A percentile compares a stretch with the other conserved stretches of the same genome.
Conservation (phyloP, 2,113 vertebrate species). For the Gavia stellata region DNA sequence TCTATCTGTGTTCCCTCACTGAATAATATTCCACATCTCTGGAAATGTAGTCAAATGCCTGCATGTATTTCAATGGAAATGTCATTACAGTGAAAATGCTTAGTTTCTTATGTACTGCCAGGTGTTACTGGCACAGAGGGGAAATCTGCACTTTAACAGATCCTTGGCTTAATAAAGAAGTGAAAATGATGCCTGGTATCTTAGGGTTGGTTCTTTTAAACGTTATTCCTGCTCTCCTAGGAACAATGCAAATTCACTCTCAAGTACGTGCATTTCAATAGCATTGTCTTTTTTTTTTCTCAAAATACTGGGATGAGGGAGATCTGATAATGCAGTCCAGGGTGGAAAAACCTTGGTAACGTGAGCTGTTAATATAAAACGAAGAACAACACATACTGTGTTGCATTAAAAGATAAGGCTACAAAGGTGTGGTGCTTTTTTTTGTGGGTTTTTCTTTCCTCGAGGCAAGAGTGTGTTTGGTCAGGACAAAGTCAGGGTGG, state of each 20-base stretch:
- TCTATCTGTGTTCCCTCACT: not conserved
- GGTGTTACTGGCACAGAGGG: not conserved
- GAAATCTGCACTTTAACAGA: constrained; percentile 23
- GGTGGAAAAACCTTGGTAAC: constrained; percentile 18
- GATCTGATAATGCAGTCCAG: constrained; percentile 1
- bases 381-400: not conserved
- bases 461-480: not conserved
- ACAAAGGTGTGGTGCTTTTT: not conserved
- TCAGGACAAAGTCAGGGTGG: not conserved
- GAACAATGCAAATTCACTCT: constrained; percentile 1
- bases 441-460: not conserved
- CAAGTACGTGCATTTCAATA: constrained; percentile 24
- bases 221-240: not conserved
- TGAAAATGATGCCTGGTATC: constrained; percentile 42
- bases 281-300: not conserved
- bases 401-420: constrained; percentile 21
- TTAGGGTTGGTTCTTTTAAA: not conserved
- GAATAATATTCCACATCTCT: constrained; percentile 20
- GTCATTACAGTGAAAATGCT: constrained; percentile 3
- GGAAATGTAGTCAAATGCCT: not conserved
- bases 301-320: not conserved
- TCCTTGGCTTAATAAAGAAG: constrained; percentile 35
- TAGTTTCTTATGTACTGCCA: not conserved
- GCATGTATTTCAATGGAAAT: not conserved
- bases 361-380: constrained; percentile 1